These are phyloP conservation scores for Andrena minutula DNA, from an alignment of 2,888 invertebrate genomes.

Conservation along the genomic window DNA sequence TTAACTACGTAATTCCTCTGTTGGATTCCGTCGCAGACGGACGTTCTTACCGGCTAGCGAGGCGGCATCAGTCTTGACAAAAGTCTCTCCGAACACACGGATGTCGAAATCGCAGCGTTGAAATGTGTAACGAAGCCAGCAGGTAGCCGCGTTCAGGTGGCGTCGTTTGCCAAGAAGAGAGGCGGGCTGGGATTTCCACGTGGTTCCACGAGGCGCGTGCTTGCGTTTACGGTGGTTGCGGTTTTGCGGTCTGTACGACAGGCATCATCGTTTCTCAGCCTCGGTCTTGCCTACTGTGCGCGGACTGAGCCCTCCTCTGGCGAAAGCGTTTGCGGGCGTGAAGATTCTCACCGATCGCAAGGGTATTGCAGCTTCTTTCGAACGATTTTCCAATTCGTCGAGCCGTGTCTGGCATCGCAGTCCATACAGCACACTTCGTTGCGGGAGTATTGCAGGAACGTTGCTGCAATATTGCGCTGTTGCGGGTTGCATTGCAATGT, in stretches of 20 bases:
- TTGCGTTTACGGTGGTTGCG: slow-evolving; percentile 74
- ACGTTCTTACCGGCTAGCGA: neutral
- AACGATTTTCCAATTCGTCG: neutral
- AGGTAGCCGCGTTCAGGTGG: neutral
- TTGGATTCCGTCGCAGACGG: slow-evolving; percentile 22
- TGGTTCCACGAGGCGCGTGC: slow-evolving; percentile 65
- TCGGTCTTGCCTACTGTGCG: slow-evolving; percentile 46
- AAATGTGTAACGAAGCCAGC: slow-evolving; percentile 18
- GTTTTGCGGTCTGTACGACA: slow-evolving; percentile 71
- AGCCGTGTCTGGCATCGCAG: neutral
- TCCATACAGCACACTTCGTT: too few species aligned
- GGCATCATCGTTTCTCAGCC: slow-evolving; percentile 50
- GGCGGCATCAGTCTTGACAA: slow-evolving; percentile 8
- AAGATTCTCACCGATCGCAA: slow-evolving; percentile 6
- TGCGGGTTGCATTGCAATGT: too few species aligned
- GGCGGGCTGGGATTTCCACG: slow-evolving; percentile 58
- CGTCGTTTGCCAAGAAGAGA: slow-evolving; percentile 7
- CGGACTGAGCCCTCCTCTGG: slow-evolving; percentile 30
- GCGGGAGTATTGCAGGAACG: too few species aligned
- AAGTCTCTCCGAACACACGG: neutral
- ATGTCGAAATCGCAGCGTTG: neutral
- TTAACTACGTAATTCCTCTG: slow-evolving; percentile 25
- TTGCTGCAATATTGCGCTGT: too few species aligned
- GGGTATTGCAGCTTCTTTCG: neutral
- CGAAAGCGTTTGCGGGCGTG: neutral